phyloP scores from a whole-genome alignment of 1,140 invertebrate species.

The Neelides sp. region DNA sequence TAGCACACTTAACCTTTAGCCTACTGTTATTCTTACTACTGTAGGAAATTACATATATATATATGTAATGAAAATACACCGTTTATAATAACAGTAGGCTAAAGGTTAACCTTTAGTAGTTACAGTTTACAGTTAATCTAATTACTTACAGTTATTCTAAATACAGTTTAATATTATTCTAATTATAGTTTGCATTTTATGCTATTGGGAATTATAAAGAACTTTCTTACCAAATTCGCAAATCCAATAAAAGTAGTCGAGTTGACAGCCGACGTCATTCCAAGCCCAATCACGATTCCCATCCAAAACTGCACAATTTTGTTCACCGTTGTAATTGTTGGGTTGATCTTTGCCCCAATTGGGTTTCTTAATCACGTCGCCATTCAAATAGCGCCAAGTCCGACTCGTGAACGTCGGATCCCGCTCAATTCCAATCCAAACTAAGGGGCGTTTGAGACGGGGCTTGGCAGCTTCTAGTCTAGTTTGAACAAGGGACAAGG shows the following conservation, averaged over 20 bases:
- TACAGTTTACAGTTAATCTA: not conserved
- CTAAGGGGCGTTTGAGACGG: conserved; percentile 64
- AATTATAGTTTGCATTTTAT: too few relatives aligned
- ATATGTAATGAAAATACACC: too few relatives aligned
- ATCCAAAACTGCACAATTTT: conserved; percentile 83
- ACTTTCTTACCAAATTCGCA: conserved; percentile 53
- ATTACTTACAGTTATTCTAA: conserved; percentile 4
- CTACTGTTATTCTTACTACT: too few relatives aligned
- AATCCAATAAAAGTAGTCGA: conserved; percentile 83
- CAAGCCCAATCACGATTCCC: conserved; percentile 76
- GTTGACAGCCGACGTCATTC: conserved; percentile 88
- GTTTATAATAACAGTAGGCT: too few relatives aligned
- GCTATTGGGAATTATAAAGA: not conserved
- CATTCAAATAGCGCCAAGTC: conserved; percentile 78
- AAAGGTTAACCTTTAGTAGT: not conserved
- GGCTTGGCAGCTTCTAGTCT: conserved; percentile 67
- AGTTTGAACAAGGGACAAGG: conserved; percentile 16
- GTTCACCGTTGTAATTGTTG: conserved; percentile 88
- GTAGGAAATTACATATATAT: too few relatives aligned
- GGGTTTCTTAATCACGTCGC: conserved; percentile 59
- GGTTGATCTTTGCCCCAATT: conserved; percentile 86
- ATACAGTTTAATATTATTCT: too few relatives aligned
- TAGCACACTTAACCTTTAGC: too few relatives aligned
- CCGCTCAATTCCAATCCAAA: conserved; percentile 74
- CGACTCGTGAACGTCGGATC: conserved; percentile 66